Evolutionary conservation across 2,113 vertebrate species (phyloP), one percentile per base, ranked within the genome.

Genomic region (Vulpes lagopus): DNA sequence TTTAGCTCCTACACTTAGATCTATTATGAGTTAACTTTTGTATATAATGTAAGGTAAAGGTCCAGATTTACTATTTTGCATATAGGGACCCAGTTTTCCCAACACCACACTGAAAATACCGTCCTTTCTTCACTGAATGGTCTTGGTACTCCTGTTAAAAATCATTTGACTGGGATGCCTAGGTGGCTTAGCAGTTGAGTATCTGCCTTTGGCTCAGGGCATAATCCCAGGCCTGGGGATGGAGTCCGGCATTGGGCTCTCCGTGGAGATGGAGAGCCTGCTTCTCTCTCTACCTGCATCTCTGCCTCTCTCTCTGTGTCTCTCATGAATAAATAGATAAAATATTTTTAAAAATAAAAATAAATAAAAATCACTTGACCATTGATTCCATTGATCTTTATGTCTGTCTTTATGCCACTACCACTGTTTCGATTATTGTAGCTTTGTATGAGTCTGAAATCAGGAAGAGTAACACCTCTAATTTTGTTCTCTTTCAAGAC

Each of bases 1-100:
- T 57, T 62, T 51, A 62, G 38, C 20, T 96, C 51, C 93, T 79
- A 20, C 32, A 69, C 57, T 85, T 73, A 73, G 32, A 65, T 79
- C 4, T 49, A 79, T 53, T 94, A 89, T 94, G 11, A 94, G 62
- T 91, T 91, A 91, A 64, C 94, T 53, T 92, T 65, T 83, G 23
- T 55, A 35, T 43, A 20, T 60, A 8, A 5, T 23, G 6, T 82
- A 86, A 55, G 8, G 1, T 51, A 87, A 82, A 51, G 27, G 67
- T 87, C 49, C 53, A 82, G 11, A 19, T 86, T 92, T 32, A 81
- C 76, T 91, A 30, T 67, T 90, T 60, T 90, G 76, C 86, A 27
- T 32, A 23, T 69, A 38, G 27, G 25, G 27, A 87, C 69, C 27
- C 27, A 32, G 27, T 53, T 74, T 86, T 43, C 20, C 51, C 32